Evolutionary conservation across 30 jellyfish, hydroid and myxozoan genomes (phyloP).

Genomic region (Aurelia sp.): DNA sequence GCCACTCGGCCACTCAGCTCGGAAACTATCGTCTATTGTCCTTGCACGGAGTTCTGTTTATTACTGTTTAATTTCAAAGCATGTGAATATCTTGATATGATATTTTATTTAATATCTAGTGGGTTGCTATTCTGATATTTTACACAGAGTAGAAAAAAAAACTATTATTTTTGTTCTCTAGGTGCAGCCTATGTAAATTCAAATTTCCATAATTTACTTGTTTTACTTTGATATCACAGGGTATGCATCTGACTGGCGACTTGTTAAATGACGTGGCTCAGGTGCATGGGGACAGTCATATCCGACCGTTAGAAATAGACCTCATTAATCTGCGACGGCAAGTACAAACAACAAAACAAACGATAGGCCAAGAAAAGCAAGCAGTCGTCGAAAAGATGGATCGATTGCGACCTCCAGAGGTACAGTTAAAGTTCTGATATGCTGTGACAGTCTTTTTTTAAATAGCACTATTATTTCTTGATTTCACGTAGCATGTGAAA

Average conservation of each 20-base stretch:
- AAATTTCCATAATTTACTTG: background rate
- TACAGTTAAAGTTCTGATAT: background rate
- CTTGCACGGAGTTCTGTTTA: too few relatives aligned
- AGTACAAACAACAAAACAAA: conserved; percentile 81
- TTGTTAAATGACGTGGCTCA: conserved; percentile 82
- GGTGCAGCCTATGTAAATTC: background rate
- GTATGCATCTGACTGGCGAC: conserved; percentile 88
- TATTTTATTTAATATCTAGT: too few relatives aligned
- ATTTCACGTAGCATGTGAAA: too few relatives aligned
- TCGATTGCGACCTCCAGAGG: conserved; percentile 91
- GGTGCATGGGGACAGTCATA: conserved; percentile 93
- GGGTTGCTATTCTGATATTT: too few relatives aligned
- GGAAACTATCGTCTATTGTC: too few relatives aligned
- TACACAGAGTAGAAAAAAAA: too few relatives aligned
- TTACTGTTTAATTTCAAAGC: too few relatives aligned
- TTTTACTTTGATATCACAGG: conserved; percentile 37
- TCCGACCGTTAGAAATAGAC: conserved; percentile 91
- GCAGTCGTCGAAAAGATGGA: conserved; percentile 65
- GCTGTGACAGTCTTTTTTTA: too few relatives aligned
- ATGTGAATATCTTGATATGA: too few relatives aligned
- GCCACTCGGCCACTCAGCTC: too few relatives aligned
- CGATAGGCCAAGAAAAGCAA: conserved; percentile 72
- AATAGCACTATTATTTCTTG: too few relatives aligned
- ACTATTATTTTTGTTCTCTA: too few relatives aligned
- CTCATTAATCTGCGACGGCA: conserved; percentile 87